phyloP scores from a whole-genome alignment of 2,888 invertebrate species.

The Teinopalpus imperialis region DNA sequence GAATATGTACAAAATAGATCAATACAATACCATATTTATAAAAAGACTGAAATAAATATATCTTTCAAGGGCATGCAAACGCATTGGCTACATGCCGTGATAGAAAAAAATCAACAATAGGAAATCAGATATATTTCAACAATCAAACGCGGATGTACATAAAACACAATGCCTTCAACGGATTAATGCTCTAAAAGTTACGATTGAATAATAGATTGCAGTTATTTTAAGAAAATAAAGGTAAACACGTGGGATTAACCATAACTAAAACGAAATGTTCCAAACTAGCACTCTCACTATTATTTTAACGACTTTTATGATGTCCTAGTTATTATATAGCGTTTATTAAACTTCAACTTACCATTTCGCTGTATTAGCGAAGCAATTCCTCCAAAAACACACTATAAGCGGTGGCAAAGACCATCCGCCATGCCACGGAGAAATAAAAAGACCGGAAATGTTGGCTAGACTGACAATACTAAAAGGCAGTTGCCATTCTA shows the following conservation, averaged over 20 bases:
- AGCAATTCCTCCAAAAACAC: constrained; percentile 71
- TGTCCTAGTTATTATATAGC: constrained; percentile 32
- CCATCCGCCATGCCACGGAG: constrained; percentile 82
- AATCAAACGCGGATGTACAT: neutral
- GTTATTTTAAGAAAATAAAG: constrained; percentile 32
- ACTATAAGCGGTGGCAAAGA: constrained; percentile 69
- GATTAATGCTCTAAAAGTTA: constrained; percentile 26
- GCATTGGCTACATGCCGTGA: constrained; percentile 11
- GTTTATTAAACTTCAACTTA: constrained; percentile 53
- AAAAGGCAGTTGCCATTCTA: constrained; percentile 54
- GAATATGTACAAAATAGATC: too few species aligned
- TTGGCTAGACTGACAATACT: constrained; percentile 53
- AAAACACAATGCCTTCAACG: neutral
- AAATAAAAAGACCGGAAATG: constrained; percentile 78
- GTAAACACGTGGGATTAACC: constrained; percentile 43
- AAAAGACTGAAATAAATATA: constrained; percentile 4
- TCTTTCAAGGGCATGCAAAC: constrained; percentile 8
- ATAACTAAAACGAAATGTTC: constrained; percentile 28
- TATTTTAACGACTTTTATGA: constrained; percentile 36
- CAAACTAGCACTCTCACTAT: constrained; percentile 47
- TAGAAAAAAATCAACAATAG: constrained; percentile 8
- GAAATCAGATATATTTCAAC: neutral
- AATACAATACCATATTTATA: too few species aligned
- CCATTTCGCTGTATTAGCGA: constrained; percentile 78
- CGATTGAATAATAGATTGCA: constrained; percentile 22